phyloP scores from a whole-genome alignment of 2,888 invertebrate genomes.

The Patella caerulea region DNA sequence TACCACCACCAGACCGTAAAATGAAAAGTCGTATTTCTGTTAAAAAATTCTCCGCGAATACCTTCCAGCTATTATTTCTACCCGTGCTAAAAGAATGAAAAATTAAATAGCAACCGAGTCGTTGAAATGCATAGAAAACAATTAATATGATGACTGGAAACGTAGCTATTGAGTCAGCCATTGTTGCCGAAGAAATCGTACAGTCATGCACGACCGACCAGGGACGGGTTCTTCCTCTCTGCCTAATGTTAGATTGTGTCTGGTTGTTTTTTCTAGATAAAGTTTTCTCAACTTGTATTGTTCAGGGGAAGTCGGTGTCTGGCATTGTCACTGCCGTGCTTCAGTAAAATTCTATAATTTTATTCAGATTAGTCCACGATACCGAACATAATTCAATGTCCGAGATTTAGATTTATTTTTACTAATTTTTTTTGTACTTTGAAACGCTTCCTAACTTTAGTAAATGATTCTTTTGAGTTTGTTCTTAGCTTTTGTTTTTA shows the following conservation, averaged over 20 bases:
- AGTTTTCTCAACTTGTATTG: neutral
- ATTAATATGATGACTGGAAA: neutral
- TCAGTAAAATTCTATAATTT: no score
- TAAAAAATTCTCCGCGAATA: neutral
- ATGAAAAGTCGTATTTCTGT: neutral
- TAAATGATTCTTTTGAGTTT: no score
- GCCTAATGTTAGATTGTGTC: neutral
- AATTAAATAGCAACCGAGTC: conserved; percentile 3
- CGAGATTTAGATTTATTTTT: no score
- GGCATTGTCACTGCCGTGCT: neutral
- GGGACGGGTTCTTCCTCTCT: neutral
- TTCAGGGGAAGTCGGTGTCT: neutral
- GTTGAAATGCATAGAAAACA: conserved; percentile 7
- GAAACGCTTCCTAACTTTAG: neutral
- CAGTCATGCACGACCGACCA: neutral
- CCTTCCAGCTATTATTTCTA: neutral
- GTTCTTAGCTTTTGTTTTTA: no score
- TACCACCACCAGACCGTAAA: conserved; percentile 6
- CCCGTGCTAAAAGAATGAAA: neutral
- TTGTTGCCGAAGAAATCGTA: neutral
- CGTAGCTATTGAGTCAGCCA: neutral
- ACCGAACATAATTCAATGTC: no score
- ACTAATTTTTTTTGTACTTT: neutral
- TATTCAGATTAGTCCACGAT: no score
- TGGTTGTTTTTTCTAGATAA: neutral